Conservation (phyloP, 2,888 invertebrate species). For the Fragum fragum region DNA sequence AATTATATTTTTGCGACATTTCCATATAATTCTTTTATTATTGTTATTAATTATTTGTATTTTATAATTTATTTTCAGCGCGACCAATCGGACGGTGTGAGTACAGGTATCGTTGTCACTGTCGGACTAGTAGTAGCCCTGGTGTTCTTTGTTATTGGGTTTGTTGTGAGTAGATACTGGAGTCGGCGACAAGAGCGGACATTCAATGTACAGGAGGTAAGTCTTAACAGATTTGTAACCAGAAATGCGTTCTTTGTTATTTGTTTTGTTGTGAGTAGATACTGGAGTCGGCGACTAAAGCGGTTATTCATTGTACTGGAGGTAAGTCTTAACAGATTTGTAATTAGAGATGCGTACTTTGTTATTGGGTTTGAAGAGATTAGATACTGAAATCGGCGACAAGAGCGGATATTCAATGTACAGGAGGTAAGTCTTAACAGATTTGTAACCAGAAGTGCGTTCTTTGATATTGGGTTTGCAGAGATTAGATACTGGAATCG, state of each 20-base stretch:
- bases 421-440: conserved; percentile 69
- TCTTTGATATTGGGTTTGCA: conserved; percentile 77
- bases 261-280: conserved; percentile 73
- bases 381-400: conserved; percentile 69
- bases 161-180: conserved; percentile 73
- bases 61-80: too few relatives aligned
- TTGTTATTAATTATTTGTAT: too few relatives aligned
- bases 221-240: too few relatives aligned
- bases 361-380: conserved; percentile 74
- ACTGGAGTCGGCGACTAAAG: conserved; percentile 68
- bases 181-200: conserved; percentile 62
- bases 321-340: conserved; percentile 65
- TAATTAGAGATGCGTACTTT: too few relatives aligned
- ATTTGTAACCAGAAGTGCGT: too few relatives aligned
- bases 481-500: conserved; percentile 72
- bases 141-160: conserved; percentile 77
- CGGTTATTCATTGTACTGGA: conserved; percentile 72
- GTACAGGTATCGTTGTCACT: conserved; percentile 75
- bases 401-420: conserved; percentile 70
- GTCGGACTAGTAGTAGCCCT: conserved; percentile 74
- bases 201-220: conserved; percentile 76
- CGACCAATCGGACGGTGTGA: conserved; percentile 21
- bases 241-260: conserved; percentile 78
- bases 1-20: too few relatives aligned
- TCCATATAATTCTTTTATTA: too few relatives aligned